A percentile compares a stretch with the other conserved stretches of the same genome.
Conservation (phyloP, 2,888 invertebrate species). For the Molorchus minor region DNA sequence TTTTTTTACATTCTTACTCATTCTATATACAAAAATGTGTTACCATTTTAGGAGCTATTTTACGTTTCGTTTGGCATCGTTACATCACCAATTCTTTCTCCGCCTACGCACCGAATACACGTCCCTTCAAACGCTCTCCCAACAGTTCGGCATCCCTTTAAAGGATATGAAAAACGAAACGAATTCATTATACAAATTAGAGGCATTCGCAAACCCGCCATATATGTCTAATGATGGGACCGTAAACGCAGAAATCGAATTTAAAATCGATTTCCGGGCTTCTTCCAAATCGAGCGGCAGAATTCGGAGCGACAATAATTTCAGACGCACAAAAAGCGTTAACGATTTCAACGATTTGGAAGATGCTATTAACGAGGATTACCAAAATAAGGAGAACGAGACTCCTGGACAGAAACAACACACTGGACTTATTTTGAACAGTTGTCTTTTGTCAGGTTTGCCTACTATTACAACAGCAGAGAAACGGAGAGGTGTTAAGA, state of each 20-base stretch:
- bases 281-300: conserved; percentile 44
- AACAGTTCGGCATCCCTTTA: conserved; percentile 68
- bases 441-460: conserved; percentile 55
- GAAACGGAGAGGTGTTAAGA: conserved; percentile 73
- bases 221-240: conserved; percentile 43
- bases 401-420: conserved; percentile 62
- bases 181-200: conserved; percentile 60
- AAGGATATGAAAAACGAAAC: conserved; percentile 64
- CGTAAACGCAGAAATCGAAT: conserved; percentile 58
- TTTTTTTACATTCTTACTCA: not conserved
- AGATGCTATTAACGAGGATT: conserved; percentile 65
- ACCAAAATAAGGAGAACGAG: conserved; percentile 76
- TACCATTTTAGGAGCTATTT: conserved; percentile 71
- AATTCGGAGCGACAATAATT: conserved; percentile 37
- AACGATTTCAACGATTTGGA: conserved; percentile 61
- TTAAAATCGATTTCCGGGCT: conserved; percentile 58
- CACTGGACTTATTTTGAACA: conserved; percentile 54
- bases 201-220: conserved; percentile 54
- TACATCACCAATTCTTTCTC: conserved; percentile 80
- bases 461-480: conserved; percentile 44
- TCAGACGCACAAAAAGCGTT: conserved; percentile 65
- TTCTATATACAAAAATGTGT: not conserved
- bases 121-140: conserved; percentile 71
- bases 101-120: conserved; percentile 77
- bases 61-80: conserved; percentile 79